Evolutionary conservation across 2,797 vertebrate genomes (phyloP), one percentile per base, ranked within the genome.

Genomic region (Cephalopachus bancanus): DNA sequence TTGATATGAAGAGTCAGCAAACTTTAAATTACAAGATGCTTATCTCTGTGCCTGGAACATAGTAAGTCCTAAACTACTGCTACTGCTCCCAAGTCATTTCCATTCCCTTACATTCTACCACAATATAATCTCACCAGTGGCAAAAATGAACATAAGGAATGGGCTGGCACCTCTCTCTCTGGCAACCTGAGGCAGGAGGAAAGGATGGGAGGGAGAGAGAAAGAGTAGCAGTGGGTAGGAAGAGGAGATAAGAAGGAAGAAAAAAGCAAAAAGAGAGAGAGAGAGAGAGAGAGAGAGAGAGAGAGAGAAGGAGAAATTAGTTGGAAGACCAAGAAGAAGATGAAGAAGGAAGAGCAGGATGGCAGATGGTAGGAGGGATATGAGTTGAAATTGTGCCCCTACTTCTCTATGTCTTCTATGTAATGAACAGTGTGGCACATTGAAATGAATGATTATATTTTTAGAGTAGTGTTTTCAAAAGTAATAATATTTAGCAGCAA

Each of bases 401-500:
- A 33, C 44, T 62, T 60, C 55, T 20, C 33, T 12, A 0, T 6
- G 14, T 1, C 19, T 4, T 86, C 76, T 81, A 22, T 33, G 15
- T 37, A 74, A 92, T 44, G n/a, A 83, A 64, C 26, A 28, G 24
- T 8, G 24, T 17, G n/a, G 22, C n/a, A 30, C n/a, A 30, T 1
- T 16, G 24, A 44, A 71, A 83, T 74, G 78, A 93, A 95, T 74
- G 57, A 62, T n/a, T 72, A 12, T 51, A n/a, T 30, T 72, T 94
- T 79, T 44, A 71, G 78, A 71, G 37, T 37, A 49, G 16, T 83
- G 55, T 14, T 93, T 93, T 65, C 93, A 91, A 79, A 95, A 3
- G 71, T 49, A 84, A 72, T 37, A 76, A 37, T 33, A 57, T 55
- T 94, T 85, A 85, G 65, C 59, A 64, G 4, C 30, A 11, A 90